Percentiles rank a stretch among this genome's conserved stretches.
Evolutionary conservation across 1,140 invertebrate species (phyloP).

Genomic region (Drosophila quadrilineata): DNA sequence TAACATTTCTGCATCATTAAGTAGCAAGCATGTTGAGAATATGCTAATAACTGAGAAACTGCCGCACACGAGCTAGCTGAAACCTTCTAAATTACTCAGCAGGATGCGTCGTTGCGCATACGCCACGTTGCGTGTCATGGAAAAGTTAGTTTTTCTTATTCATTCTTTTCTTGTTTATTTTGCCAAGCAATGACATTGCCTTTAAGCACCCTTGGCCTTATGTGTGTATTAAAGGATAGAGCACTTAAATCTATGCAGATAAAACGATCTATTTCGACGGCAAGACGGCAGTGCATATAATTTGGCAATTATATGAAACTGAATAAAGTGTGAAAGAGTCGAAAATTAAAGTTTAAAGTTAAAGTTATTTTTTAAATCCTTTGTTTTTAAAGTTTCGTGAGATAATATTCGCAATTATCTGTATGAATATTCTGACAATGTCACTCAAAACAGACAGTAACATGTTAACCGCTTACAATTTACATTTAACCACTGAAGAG

Average conservation of each 20-base stretch:
- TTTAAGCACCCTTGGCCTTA: neutral
- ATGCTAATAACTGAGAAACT: constrained; percentile 35
- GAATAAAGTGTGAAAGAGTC: neutral
- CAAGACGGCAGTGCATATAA: neutral
- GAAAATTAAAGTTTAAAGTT: neutral
- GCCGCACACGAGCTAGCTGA: constrained; percentile 7
- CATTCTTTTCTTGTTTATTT: neutral
- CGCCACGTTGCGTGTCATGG: constrained; percentile 2
- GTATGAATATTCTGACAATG: too few relatives aligned
- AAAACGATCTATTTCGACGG: neutral
- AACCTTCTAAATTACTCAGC: neutral
- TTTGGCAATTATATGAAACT: neutral
- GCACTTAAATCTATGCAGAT: constrained; percentile 5
- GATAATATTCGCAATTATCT: too few relatives aligned
- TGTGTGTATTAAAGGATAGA: constrained; percentile 10
- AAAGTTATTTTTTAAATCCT: neutral
- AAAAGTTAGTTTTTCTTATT: too few relatives aligned
- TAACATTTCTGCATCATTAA: constrained; percentile 48
- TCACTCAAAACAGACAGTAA: neutral
- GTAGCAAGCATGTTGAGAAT: constrained; percentile 40
- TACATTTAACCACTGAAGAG: neutral
- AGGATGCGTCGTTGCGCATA: constrained; percentile 11
- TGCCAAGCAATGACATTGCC: constrained; percentile 9
- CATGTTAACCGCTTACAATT: neutral
- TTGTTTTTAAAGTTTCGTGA: neutral